A percentile compares a stretch with the other conserved stretches of the same genome.
Conservation (phyloP, 2,888 invertebrate genomes). For the Meta bourneti region DNA sequence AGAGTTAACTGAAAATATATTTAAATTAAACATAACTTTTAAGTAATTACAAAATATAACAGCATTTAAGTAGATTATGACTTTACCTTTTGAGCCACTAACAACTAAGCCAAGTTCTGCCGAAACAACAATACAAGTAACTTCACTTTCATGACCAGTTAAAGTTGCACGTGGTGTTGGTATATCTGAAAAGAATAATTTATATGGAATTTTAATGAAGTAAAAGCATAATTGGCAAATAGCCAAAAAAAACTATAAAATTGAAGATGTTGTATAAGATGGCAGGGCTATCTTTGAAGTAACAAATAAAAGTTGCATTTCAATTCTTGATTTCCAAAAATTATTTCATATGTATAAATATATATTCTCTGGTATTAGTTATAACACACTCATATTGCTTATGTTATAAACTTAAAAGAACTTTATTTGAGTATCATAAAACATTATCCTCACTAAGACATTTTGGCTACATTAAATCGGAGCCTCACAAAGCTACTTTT, state of each 20-base stretch:
- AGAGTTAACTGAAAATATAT: too few relatives aligned
- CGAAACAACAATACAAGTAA: constrained; percentile 96
- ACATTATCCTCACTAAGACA: too few relatives aligned
- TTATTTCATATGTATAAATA: too few relatives aligned
- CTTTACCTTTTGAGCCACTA: constrained; percentile 90
- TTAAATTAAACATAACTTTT: background rate
- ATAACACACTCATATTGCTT: too few relatives aligned
- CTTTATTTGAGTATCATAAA: too few relatives aligned
- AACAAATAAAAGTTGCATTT: too few relatives aligned
- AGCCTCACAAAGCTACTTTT: too few relatives aligned
- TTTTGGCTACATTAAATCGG: too few relatives aligned
- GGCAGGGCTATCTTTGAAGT: too few relatives aligned
- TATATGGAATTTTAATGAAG: background rate
- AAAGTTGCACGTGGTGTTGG: constrained; percentile 98
- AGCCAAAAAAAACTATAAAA: constrained; percentile 12
- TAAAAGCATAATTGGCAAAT: background rate
- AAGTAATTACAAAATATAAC: background rate
- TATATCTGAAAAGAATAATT: constrained; percentile 83
- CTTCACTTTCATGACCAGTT: constrained; percentile 98
- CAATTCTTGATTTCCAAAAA: too few relatives aligned
- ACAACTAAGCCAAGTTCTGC: constrained; percentile 98
- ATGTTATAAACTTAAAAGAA: too few relatives aligned
- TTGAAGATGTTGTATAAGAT: background rate
- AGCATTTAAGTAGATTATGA: background rate
- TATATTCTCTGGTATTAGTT: too few relatives aligned